Evolutionary conservation across 2,888 invertebrate species (phyloP), one percentile per base, ranked within the genome.

Genomic region (Gymnoscelis rufifasciata): DNA sequence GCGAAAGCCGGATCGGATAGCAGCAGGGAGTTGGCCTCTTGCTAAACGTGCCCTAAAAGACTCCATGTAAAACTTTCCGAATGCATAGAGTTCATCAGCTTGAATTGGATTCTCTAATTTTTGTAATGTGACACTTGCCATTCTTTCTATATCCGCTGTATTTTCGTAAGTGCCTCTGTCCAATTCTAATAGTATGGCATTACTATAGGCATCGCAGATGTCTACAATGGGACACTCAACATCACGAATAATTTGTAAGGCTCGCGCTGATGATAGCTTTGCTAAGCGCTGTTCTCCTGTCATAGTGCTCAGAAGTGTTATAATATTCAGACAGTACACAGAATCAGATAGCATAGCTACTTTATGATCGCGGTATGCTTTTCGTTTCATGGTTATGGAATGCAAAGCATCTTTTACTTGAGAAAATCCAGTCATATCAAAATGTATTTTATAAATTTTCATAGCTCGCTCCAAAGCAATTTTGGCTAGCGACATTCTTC

Each of bases 141-240:
- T 71, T 47, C 64, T 68, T 51, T 84, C 80, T 33, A 90, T 69
- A 1, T 77, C 68, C 38, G 57, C 60, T 6, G 88, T 81, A 12
- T 71, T 64, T 11, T 80, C 76, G 0, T 75, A 55, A 26, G 76
- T 66, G 8, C 83, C 84, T 1, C 79, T 74, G 39, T 79, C 71
- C 1, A 84, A 64, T 56, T 89, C 89, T 40, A 90, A 62, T 60
- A 84, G 74, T 12, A 90, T 73, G 1, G 83, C 83, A 40, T 83
- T 86, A 24, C 80, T 72, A 51, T 88, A 89, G 1, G 83, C 72
- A 44, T 89, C 86, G 49, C 88, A 88, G 23, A 87, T 62, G 52
- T 88, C 78, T 8, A 78, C 63, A 8, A 86, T 59, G 38, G 71
- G 66, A 57, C 88, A 78, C 52, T 83, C 62, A 10, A 78, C 68